Evolutionary conservation across 2,888 invertebrate species (phyloP).

Genomic region (Ashinkailepas kermadecensis): DNA sequence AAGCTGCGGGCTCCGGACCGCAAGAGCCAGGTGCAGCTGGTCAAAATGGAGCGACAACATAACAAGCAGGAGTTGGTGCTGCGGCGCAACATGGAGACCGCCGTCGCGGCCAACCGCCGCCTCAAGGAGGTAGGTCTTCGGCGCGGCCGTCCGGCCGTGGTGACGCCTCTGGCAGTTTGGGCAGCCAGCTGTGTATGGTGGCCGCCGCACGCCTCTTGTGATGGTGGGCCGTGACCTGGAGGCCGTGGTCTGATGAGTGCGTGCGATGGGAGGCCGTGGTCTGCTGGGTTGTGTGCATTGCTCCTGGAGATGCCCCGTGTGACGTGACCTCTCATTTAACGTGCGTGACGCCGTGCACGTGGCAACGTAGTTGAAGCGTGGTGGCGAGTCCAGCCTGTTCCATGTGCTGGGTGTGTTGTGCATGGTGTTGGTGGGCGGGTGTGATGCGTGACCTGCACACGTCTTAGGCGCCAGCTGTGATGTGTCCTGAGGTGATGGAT

Average conservation of each 20-base stretch:
- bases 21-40: slow-evolving; percentile 70
- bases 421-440: no score
- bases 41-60: slow-evolving; percentile 66
- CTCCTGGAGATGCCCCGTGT: background rate
- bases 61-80: slow-evolving; percentile 73
- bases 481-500: no score
- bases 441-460: slow-evolving; percentile 23
- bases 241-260: background rate
- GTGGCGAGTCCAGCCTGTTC: no score
- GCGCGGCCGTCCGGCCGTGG: no score
- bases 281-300: slow-evolving; percentile 25
- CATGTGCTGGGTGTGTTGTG: no score
- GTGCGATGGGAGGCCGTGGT: background rate
- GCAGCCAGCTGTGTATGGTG: no score
- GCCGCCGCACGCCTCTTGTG: no score
- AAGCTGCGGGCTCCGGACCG: slow-evolving; percentile 48
- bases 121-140: slow-evolving; percentile 51
- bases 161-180: no score
- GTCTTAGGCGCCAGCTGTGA: slow-evolving; percentile 16
- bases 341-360: no score
- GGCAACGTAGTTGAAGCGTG: no score
- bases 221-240: no score
- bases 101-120: slow-evolving; percentile 72
- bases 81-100: slow-evolving; percentile 81
- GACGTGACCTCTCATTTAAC: no score